phyloP scores from a whole-genome alignment of 2,888 invertebrate species.

The Myopa testacea region DNA sequence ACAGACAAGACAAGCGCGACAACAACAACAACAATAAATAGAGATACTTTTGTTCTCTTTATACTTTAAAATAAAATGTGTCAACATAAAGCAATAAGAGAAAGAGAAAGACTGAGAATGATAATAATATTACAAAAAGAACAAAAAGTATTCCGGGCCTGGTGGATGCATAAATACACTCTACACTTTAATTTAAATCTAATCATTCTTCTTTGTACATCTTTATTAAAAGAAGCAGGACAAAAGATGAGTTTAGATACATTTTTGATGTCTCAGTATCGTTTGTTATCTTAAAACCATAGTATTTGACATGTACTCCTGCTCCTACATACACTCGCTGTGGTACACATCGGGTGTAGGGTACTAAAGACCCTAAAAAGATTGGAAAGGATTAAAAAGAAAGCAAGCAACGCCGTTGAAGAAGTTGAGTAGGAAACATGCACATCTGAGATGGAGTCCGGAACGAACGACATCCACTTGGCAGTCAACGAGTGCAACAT shows the following conservation, averaged over 20 bases:
- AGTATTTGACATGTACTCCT: no score
- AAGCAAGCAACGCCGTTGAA: background rate
- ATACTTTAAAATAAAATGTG: conserved; percentile 16
- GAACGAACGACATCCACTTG: conserved; percentile 1
- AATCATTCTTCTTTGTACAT: no score
- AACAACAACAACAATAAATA: background rate
- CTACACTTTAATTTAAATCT: background rate
- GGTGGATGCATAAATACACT: background rate
- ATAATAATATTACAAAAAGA: background rate
- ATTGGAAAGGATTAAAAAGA: background rate
- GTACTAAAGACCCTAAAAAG: background rate
- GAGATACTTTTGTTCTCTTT: conserved; percentile 9
- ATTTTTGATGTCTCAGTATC: no score
- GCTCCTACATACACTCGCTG: no score
- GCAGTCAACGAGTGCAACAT: background rate
- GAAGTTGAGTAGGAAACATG: conserved; percentile 18
- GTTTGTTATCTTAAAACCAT: no score
- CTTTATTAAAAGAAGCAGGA: no score
- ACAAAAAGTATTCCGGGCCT: background rate
- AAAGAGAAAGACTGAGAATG: background rate
- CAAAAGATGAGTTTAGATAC: no score
- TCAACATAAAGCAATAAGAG: background rate
- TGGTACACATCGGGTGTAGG: background rate
- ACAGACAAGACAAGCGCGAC: no score
- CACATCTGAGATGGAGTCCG: conserved; percentile 8